Base-by-base conservation (phyloP, 2,113 vertebrate genomes). In the Rhynchomys soricoides region DNA sequence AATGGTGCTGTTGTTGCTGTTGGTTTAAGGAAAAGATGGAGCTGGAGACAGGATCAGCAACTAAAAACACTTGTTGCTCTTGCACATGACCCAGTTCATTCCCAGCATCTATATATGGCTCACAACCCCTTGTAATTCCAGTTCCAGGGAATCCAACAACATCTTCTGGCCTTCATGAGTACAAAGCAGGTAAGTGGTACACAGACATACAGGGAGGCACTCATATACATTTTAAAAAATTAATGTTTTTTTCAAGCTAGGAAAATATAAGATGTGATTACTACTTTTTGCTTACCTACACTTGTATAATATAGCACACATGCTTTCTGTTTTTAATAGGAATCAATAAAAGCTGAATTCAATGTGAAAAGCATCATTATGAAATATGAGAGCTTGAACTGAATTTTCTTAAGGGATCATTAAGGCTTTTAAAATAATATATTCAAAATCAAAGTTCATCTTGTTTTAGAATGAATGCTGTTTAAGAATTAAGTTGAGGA, bases 371-470 rank as follows among this genome's bases (percentile, higher is more conserved):
- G 57, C 15, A 17, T 92, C 34, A 95, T 55, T 68, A 93, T 22
- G 74, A 75, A 86, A 75, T 43, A 96, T 57, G 19, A 88, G 55
- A 74, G n/a, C 78, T 74, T 83, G 26, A 86, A 96, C 1, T 83
- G 24, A 96, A 74, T 92, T 95, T 82, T 86, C 5, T 88, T 55
- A 79, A 79, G 50, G 48, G 68, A 94, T 45, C 45, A 90, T 96
- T 91, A 82, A 74, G 37, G 66, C 43, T 71, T 96, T 94, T 95
- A 81, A 85, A 92, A 88, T 48, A 24, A 85, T 8, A 66, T 90
- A 62, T 78, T 94, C 77, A 96, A 97, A 95, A 52, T 70, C 70
- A 91, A 86, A 87, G 64, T 15, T 88, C 50, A 64, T 87, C 64
- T 95, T 78, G 75, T 50, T 92, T 82, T 50, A 37, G 57, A 55